Conservation (phyloP, 2,888 invertebrate species). For the Hipparchia semele region DNA sequence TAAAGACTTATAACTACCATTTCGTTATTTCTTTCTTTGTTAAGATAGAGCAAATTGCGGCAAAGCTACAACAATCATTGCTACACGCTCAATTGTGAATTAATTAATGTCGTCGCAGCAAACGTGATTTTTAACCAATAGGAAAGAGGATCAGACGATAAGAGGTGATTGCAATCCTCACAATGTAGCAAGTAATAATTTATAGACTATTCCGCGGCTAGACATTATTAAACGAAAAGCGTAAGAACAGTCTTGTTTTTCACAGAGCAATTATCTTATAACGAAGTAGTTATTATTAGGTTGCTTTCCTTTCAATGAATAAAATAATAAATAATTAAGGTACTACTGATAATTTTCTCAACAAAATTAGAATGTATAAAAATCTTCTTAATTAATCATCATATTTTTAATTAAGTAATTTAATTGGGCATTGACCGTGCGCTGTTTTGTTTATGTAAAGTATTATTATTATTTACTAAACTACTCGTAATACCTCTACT, state of each 20-base stretch:
- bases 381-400: not conserved
- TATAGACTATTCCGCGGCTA: too few relatives aligned
- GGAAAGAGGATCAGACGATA: too few relatives aligned
- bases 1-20: conserved; percentile 13
- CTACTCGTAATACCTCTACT: not conserved
- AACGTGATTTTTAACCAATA: too few relatives aligned
- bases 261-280: not conserved
- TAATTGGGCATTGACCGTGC: not conserved
- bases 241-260: not conserved
- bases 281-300: not conserved
- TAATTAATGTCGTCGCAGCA: too few relatives aligned
- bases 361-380: not conserved
- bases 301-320: not conserved
- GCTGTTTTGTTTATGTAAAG: not conserved
- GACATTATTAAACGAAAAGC: not conserved
- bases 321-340: not conserved
- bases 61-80: too few relatives aligned
- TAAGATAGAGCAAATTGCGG: not conserved
- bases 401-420: not conserved
- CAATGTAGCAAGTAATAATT: too few relatives aligned
- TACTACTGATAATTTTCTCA: not conserved
- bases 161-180: too few relatives aligned
- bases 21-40: not conserved
- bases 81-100: too few relatives aligned
- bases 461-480: too few relatives aligned